Base-by-base conservation (phyloP, 2,113 vertebrate species). In the Oryzias melastigma region DNA sequence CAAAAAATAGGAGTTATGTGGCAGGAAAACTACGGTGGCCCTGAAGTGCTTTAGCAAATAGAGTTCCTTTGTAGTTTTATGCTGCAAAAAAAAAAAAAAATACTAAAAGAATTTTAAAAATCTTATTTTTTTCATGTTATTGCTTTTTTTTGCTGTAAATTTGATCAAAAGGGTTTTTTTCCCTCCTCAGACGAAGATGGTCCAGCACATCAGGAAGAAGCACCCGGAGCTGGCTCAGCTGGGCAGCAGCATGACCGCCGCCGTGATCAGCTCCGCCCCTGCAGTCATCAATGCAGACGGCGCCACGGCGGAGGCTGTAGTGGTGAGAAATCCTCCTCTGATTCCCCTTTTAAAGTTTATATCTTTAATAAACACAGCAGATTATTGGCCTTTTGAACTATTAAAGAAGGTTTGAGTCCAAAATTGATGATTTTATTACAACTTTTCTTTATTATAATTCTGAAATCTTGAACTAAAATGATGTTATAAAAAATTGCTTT, bases 121-220 rank as follows among this genome's bases (percentile, higher is more conserved):
- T 12, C 3, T 14, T 16, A 45, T 5, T 15, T 5, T 7, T 45
- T 29, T 18, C 18, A 14, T 73, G 2, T 57, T n/a, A n/a, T n/a
- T n/a, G n/a, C n/a, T n/a, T 14, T 7, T 44, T 57, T 5, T 52
- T 2, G 59, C 7, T 1, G 1, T 12, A 35, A 35, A 3, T 35
- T 3, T 2, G 1, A 35, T 1, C 12, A 3, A 35, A 3, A 35
- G 10, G 2, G 2, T 35, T 35, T 35, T 12, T 8, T 35, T 35
- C 2, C 8, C 35, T 35, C 35, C n/a, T 58, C 68, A 99, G 97
- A 98, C 97, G 0, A 99, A 99, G 83, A 99, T 99, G 97, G 97
- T 99, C 5, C 97, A 99, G 27, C 97, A 99, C 84, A 98, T 99
- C 78, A 92, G 97, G 62, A 99, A 99, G 85, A 99, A 99, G 75